A percentile compares a stretch with the other conserved stretches of the same genome.
These are phyloP conservation scores for Cichlasoma orientale DNA, from an alignment of 2,797 vertebrate species.

Conservation along the genomic window DNA sequence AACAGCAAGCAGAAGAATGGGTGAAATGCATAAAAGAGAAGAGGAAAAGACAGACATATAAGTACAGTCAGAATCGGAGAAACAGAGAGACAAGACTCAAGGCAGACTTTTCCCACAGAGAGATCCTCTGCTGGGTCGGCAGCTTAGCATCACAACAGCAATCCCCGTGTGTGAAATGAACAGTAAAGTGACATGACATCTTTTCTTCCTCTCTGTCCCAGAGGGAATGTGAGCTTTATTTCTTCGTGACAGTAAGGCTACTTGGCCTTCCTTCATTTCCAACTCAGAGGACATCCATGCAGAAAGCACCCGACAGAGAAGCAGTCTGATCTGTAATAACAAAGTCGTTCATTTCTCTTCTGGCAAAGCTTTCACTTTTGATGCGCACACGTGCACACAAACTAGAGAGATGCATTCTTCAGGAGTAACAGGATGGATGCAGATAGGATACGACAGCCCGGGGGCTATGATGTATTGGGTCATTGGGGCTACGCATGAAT, in stretches of 20 bases:
- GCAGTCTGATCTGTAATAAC: conserved; percentile 31
- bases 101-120: conserved; percentile 15
- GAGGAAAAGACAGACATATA: not conserved
- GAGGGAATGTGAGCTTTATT: conserved; percentile 31
- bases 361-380: conserved; percentile 43
- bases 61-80: not conserved
- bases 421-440: conserved; percentile 61
- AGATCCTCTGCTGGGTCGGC: conserved; percentile 18
- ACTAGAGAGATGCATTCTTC: conserved; percentile 52
- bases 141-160: conserved; percentile 33
- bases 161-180: conserved; percentile 34
- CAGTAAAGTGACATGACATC: conserved; percentile 45
- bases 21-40: not conserved
- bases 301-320: conserved; percentile 44
- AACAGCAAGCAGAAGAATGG: not conserved
- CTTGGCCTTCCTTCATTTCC: conserved; percentile 48
- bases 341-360: conserved; percentile 22
- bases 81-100: conserved; percentile 12
- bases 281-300: conserved; percentile 39
- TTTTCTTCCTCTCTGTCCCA: conserved; percentile 34
- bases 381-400: conserved; percentile 17
- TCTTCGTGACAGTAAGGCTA: conserved; percentile 40
- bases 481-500: conserved; percentile 65
- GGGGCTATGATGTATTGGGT: conserved; percentile 67
- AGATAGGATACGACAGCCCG: conserved; percentile 54